A percentile compares a stretch with the other conserved stretches of the same genome.
phyloP scores from a whole-genome alignment of 2,888 invertebrate genomes.

The Troides oblongomaculatus region DNA sequence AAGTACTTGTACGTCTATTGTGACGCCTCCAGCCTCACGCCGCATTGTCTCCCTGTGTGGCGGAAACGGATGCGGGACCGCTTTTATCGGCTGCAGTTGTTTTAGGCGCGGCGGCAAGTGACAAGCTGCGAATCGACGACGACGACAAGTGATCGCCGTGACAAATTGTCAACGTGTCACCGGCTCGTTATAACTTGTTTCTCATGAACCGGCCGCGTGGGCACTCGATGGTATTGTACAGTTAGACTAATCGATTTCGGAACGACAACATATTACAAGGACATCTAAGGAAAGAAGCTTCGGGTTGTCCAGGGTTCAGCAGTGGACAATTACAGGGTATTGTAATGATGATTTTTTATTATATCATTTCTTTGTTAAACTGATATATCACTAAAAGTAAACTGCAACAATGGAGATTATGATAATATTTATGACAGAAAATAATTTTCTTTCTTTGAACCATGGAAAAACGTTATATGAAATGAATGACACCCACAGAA shows the following conservation, averaged over 20 bases:
- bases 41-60: constrained; percentile 54
- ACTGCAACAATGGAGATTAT: too few relatives aligned
- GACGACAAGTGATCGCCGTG: constrained; percentile 41
- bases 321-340: too few relatives aligned
- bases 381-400: too few relatives aligned
- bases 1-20: constrained; percentile 30
- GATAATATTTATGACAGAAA: too few relatives aligned
- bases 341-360: too few relatives aligned
- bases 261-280: neutral
- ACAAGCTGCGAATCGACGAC: constrained; percentile 42
- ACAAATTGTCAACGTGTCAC: constrained; percentile 45
- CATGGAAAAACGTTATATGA: too few relatives aligned
- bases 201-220: neutral
- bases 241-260: neutral
- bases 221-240: neutral
- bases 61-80: constrained; percentile 64
- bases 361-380: too few relatives aligned
- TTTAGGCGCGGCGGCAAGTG: constrained; percentile 48
- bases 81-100: constrained; percentile 59
- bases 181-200: constrained; percentile 5
- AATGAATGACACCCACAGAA: too few relatives aligned
- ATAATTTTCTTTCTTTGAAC: too few relatives aligned
- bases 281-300: too few relatives aligned
- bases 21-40: constrained; percentile 7
- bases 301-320: too few relatives aligned